phyloP scores from a whole-genome alignment of 2,113 vertebrate species.

The Connochaetes taurinus region DNA sequence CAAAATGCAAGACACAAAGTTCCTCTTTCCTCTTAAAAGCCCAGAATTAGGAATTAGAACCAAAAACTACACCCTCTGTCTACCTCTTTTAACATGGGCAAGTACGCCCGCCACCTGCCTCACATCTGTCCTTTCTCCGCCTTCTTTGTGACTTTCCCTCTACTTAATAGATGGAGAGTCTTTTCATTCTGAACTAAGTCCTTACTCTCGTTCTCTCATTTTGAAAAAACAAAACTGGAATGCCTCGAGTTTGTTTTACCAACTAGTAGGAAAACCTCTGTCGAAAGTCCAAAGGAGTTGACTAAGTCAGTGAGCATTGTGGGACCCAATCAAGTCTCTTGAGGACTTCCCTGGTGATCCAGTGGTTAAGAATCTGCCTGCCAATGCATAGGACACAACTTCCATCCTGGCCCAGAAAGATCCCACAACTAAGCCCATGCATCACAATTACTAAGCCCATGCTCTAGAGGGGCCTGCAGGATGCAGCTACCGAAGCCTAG shows the following conservation, averaged over 20 bases:
- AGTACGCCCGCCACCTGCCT: accelerated
- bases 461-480: background rate
- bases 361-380: background rate
- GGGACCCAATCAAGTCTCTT: background rate
- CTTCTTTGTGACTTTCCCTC: background rate
- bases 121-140: background rate
- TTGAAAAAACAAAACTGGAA: background rate
- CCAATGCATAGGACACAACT: background rate
- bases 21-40: background rate
- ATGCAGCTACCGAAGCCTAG: background rate
- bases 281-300: background rate
- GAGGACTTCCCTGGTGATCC: background rate
- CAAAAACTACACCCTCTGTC: background rate
- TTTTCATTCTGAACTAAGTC: background rate
- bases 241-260: background rate
- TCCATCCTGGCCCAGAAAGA: background rate
- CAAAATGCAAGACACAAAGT: background rate
- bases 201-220: background rate
- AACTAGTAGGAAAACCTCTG: background rate
- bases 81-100: too few relatives aligned
- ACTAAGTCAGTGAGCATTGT: background rate
- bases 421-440: background rate
- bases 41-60: background rate
- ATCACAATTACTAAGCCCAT: background rate
- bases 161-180: background rate